Evolutionary conservation across 2,113 vertebrate genomes (phyloP).

Genomic region (Strix aluco): DNA sequence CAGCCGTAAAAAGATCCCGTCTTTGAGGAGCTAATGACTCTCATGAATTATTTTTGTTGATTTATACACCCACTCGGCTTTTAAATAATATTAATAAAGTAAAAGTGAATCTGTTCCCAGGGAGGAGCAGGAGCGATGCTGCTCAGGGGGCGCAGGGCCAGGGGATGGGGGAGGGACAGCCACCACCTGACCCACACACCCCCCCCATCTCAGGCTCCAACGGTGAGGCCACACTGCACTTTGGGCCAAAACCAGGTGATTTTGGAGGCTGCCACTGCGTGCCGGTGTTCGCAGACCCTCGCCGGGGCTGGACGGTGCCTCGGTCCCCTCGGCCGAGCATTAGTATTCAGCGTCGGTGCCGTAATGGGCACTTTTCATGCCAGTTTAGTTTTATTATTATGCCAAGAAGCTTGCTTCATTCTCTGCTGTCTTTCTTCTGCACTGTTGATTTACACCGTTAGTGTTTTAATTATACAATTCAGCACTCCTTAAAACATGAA

Average conservation of each 20-base stretch:
- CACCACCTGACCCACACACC: neutral
- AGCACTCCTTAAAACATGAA: constrained; percentile 92
- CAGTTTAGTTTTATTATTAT: constrained; percentile 73
- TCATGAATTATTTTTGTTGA: constrained; percentile 76
- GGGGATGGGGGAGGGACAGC: neutral
- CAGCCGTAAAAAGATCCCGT: constrained; percentile 43
- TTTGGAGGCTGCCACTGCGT: neutral
- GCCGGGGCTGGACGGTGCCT: neutral
- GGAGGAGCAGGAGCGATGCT: neutral
- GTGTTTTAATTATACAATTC: constrained; percentile 92
- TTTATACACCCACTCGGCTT: constrained; percentile 64
- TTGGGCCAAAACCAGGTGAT: neutral
- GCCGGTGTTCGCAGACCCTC: neutral
- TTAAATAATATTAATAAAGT: constrained; percentile 57
- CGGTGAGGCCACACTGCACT: fast-evolving
- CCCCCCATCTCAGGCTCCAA: neutral
- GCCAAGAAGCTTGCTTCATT: constrained; percentile 79
- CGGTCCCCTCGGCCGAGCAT: neutral
- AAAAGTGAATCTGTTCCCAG: neutral
- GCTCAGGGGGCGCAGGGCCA: fast-evolving
- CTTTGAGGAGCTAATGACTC: constrained; percentile 68
- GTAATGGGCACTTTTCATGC: constrained; percentile 29
- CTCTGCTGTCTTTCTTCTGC: constrained; percentile 81
- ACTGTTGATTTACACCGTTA: constrained; percentile 87
- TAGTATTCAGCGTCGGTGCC: neutral